Base-by-base conservation (phyloP, 1,140 invertebrate species). In the Lutraria rhynchaena region DNA sequence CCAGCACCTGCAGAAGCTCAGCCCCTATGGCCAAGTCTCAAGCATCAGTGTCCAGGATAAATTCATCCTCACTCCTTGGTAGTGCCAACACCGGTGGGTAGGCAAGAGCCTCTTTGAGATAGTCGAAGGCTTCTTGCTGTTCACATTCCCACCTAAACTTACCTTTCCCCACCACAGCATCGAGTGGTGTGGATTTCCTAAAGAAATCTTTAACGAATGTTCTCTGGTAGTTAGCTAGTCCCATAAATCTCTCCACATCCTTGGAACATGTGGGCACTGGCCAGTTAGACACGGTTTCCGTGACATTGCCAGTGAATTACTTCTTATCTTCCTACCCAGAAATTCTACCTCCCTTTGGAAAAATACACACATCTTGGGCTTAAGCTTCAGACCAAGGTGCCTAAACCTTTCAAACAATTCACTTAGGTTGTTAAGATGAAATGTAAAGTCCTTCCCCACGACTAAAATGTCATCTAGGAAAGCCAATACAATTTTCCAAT, bases 161-260 rank as follows among this genome's bases (percentile, higher is more conserved):
- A 46, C 74, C 58, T 63, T 86, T 86, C 13, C 65, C 74, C 29
- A 58, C 67, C 0, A 87, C 35, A 15, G 70, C 57, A 51, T 84
- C 84, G 22, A 87, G 49, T 27, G 76, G 81, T 44, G 57, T 37
- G 9, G 83, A 69, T 11, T 83, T 35, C 46, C 35, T 44, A 19
- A 82, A 70, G 65, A 85, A 87, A 31, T 82, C 73, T 35, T 76
- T 63, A 51, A 86, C 65, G 44, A 83, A 83, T 0, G 9, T 3
- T 44, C 83, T 35, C 31, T 85, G 73, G 46, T 86, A 86, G 27
- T 69, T 81, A 5, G 57, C 83, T 15, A 81, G 58, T 1, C 53
- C 70, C 51, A 74, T 33, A 1, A 74, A 60, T 3, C 33, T 19
- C 41, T 74, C 51, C 27, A 57, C 51, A n/a, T 74, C 31, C 29